Conservation (phyloP, 2,797 vertebrate species). For the Coendou prehensilis region DNA sequence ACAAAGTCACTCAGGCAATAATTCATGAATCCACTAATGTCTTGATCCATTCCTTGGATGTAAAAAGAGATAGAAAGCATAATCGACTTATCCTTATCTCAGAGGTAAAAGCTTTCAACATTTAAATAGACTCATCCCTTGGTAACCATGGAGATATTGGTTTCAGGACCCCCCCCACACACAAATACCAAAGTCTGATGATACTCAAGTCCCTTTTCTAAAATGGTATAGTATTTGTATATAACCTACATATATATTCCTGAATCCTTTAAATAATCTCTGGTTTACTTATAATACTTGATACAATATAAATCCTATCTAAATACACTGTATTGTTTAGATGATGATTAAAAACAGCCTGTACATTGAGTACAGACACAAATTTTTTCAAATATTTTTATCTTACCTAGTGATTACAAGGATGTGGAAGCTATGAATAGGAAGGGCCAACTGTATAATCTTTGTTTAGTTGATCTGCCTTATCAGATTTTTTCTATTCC, state of each 20-base stretch:
- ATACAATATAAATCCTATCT: not conserved
- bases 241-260: not conserved
- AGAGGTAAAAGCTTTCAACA: not conserved
- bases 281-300: not conserved
- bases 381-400: not conserved
- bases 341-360: not conserved
- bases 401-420: not conserved
- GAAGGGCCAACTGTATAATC: not conserved
- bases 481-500: conserved; percentile 33
- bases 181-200: not conserved
- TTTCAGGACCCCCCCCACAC: not conserved
- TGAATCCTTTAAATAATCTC: not conserved
- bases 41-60: not conserved
- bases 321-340: not conserved
- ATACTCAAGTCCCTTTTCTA: not conserved
- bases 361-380: not conserved
- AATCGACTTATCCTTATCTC: not conserved
- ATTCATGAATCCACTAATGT: not conserved
- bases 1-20: not conserved
- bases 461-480: not conserved
- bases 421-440: not conserved
- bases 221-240: not conserved
- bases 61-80: not conserved
- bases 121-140: not conserved
- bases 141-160: not conserved